Conservation (phyloP, 92 coral and sea anemone species). For the Montipora capitata region DNA sequence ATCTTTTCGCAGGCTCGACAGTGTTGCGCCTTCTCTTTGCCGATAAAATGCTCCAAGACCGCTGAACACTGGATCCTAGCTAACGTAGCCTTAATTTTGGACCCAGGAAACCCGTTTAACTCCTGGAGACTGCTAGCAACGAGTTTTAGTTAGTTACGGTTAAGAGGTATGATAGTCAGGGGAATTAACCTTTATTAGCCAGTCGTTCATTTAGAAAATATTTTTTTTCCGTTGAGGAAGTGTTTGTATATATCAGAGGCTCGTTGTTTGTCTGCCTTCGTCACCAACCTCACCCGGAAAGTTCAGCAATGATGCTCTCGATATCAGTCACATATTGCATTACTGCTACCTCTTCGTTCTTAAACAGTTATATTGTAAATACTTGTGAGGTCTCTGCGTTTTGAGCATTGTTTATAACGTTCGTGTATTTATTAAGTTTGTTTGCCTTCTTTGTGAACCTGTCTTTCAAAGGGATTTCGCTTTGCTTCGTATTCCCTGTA, state of each 20-base stretch:
- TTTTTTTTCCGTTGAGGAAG: neutral
- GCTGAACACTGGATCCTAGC: constrained; percentile 86
- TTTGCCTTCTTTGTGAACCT: too few species aligned
- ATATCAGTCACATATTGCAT: neutral
- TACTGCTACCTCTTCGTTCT: neutral
- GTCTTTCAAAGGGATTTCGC: too few species aligned
- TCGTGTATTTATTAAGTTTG: neutral
- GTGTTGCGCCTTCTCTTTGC: constrained; percentile 80
- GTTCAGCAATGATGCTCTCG: neutral
- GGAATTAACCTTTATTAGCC: neutral
- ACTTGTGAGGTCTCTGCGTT: neutral
- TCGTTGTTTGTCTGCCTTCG: too few species aligned
- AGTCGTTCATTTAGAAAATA: neutral
- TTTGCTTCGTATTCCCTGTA: too few species aligned
- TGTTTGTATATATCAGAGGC: too few species aligned
- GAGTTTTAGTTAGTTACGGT: constrained; percentile 22
- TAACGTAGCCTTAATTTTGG: constrained; percentile 90
- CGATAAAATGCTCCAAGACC: constrained; percentile 78
- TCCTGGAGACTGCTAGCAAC: constrained; percentile 88
- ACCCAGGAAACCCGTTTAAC: constrained; percentile 85
- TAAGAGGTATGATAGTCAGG: neutral
- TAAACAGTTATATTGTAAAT: constrained; percentile 14
- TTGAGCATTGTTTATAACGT: neutral
- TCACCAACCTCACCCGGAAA: too few species aligned
- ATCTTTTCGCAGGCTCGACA: constrained; percentile 85